Conservation (phyloP, 1,140 invertebrate genomes). For the Belonocnema kinseyi region DNA sequence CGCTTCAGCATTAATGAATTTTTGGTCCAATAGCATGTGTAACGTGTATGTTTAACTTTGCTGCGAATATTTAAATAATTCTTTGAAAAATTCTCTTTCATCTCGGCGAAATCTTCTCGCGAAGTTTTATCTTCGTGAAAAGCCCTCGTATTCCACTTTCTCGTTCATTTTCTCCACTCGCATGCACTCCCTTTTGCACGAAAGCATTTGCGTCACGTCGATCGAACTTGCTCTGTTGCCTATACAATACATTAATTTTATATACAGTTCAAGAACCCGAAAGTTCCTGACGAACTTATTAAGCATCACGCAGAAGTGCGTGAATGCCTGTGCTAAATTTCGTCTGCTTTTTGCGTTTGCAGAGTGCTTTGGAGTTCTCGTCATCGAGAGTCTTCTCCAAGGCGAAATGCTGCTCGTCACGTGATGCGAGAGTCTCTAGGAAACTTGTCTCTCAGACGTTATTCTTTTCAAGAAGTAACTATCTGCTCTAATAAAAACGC, state of each 20-base stretch:
- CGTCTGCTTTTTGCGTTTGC: not conserved
- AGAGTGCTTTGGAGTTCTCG: slow-evolving; percentile 15
- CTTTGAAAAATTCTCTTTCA: not conserved
- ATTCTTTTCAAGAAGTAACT: not conserved
- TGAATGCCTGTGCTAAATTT: not conserved
- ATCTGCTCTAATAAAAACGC: not conserved
- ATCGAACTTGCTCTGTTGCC: slow-evolving; percentile 18
- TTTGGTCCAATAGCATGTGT: slow-evolving; percentile 28
- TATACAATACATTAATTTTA: slow-evolving; percentile 30
- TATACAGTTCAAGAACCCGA: slow-evolving; percentile 13
- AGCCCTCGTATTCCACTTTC: slow-evolving; percentile 8
- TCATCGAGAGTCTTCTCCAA: slow-evolving; percentile 27
- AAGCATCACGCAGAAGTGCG: not conserved
- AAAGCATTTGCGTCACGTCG: slow-evolving; percentile 18
- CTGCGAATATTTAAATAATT: not conserved
- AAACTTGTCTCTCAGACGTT: slow-evolving; percentile 4
- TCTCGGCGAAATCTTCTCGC: slow-evolving; percentile 6
- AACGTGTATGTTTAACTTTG: slow-evolving; percentile 2
- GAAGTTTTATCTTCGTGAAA: slow-evolving; percentile 16
- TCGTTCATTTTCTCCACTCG: slow-evolving; percentile 15
- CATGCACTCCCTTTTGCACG: not conserved
- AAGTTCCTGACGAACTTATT: not conserved
- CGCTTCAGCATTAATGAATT: slow-evolving; percentile 3
- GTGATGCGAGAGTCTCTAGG: slow-evolving; percentile 10
- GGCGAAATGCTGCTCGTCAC: slow-evolving; percentile 3